Evolutionary conservation across 1,140 invertebrate species (phyloP), one percentile per base, ranked within the genome.

Genomic region (Propsilocerus akamusi): DNA sequence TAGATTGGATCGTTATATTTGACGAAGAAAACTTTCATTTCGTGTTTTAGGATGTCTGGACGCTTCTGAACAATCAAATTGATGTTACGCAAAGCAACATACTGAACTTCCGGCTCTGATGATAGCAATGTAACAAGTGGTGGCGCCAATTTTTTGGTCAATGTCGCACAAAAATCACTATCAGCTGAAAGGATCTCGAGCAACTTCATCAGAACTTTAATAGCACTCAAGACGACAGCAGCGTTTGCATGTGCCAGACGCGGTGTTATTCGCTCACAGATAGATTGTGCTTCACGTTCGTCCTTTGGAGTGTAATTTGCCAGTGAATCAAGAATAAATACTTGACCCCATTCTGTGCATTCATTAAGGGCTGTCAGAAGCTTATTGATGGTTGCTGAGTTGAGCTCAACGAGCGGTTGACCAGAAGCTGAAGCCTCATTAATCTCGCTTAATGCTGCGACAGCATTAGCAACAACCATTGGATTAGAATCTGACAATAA

Each of bases 1-100:
- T 99, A 99, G 64, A 99, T 99, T 7, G 97, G 97, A 73, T 99
- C 97, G 65, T 99, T 99, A 69, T 99, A 99, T 61, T 99, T 99
- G 12, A 99, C 97, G 66, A 99, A 99, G 71, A 99, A 99, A 25
- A 83, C 96, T 74, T 99, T 99, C 95, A 99, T 99, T 69, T 99
- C 97, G 60, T 99, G 94, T 64, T 99, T 99, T n/a, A 99, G 67
- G 55, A 99, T 97, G 54, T 99, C 96, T 0, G 94, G 91, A 49
- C 96, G 76, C 66, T 99, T 99, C 67, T 99, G 97, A 17, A 99
- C 96, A 57, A 99, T 98, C 2, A 99, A 73, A 69, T 99, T 99
- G 57, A 99, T 99, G 65, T 99, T 99, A 52, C 97, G 68, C 26
- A 99, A 70, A 3, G 96, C 97, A 10, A 99, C 97, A 64, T 99